Conservation (phyloP, 1,140 invertebrate genomes). For the Macrobrachium nipponense region DNA sequence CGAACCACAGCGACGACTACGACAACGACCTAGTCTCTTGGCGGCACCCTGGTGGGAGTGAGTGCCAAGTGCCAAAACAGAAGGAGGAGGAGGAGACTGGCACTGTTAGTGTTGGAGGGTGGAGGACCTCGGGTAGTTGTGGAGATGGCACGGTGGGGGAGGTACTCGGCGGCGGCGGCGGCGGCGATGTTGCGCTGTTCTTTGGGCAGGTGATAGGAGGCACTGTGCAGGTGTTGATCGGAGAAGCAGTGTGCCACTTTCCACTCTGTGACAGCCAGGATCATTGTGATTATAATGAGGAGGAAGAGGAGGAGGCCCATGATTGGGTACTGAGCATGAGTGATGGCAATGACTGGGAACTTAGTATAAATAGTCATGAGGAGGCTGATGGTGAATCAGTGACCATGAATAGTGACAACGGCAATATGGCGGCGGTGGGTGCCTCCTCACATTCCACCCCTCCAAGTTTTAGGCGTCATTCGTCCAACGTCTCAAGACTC, state of each 20-base stretch:
- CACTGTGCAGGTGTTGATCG: slow-evolving; percentile 47
- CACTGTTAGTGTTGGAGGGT: slow-evolving; percentile 24
- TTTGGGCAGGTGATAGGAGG: slow-evolving; percentile 50
- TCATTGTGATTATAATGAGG: slow-evolving; percentile 16
- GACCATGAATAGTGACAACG: slow-evolving; percentile 57
- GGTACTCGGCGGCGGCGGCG: slow-evolving; percentile 50
- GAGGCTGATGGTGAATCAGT: slow-evolving; percentile 48
- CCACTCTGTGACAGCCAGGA: slow-evolving; percentile 28
- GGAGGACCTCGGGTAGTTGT: slow-evolving; percentile 47
- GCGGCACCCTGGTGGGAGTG: slow-evolving; percentile 20
- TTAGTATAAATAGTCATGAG: slow-evolving; percentile 46
- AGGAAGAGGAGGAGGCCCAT: slow-evolving; percentile 1
- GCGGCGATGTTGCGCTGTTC: slow-evolving; percentile 16
- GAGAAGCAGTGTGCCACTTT: slow-evolving; percentile 34
- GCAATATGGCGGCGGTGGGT: slow-evolving; percentile 35
- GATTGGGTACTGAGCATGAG: slow-evolving; percentile 3
- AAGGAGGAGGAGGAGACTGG: no score
- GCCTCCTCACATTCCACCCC: slow-evolving; percentile 13
- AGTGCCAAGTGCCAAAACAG: slow-evolving; percentile 56
- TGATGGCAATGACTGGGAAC: slow-evolving; percentile 30
- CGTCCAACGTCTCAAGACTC: background rate
- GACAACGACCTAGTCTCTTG: slow-evolving; percentile 40
- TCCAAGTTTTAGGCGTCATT: background rate
- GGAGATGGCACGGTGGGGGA: slow-evolving; percentile 53
- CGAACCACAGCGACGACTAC: no score